Evolutionary conservation across 1,140 invertebrate genomes (phyloP).

Genomic region (Drosophila malerkotliana): DNA sequence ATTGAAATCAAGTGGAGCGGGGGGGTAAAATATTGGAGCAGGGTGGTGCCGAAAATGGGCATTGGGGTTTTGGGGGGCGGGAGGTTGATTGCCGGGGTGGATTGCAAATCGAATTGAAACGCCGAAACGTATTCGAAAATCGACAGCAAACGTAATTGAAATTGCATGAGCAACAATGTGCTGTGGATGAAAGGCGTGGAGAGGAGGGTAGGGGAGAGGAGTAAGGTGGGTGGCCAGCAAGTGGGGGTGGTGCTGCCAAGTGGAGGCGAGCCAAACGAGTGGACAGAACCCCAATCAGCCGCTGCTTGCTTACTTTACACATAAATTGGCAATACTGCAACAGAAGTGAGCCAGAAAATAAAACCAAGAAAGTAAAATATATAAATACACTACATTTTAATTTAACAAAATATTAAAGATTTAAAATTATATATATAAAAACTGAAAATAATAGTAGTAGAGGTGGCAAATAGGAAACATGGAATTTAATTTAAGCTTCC

Average conservation of each 20-base stretch:
- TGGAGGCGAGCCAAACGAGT: constrained; percentile 44
- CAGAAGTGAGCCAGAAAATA: constrained; percentile 24
- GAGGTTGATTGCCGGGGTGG: constrained; percentile 30
- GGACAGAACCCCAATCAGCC: constrained; percentile 27
- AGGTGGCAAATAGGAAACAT: too few relatives aligned
- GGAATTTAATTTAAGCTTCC: too few relatives aligned
- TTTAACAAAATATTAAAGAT: neutral
- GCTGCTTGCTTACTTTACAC: constrained; percentile 42
- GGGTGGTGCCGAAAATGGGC: neutral
- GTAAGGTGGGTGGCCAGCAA: neutral
- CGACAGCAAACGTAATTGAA: constrained; percentile 81
- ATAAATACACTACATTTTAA: constrained; percentile 11
- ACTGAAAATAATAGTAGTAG: too few relatives aligned
- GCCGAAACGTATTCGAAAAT: constrained; percentile 77
- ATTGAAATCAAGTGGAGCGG: constrained; percentile 71
- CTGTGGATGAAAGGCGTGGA: constrained; percentile 16
- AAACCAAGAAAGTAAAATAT: neutral
- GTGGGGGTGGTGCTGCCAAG: constrained; percentile 25
- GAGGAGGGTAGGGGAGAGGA: neutral
- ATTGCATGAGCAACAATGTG: constrained; percentile 80
- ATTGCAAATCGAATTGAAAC: constrained; percentile 76
- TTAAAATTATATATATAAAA: too few relatives aligned
- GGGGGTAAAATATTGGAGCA: neutral
- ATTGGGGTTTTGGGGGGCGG: neutral
- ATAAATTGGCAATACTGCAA: constrained; percentile 72